Base-by-base conservation (phyloP, 2,888 invertebrate genomes). In the Monoplex corrugatus region DNA sequence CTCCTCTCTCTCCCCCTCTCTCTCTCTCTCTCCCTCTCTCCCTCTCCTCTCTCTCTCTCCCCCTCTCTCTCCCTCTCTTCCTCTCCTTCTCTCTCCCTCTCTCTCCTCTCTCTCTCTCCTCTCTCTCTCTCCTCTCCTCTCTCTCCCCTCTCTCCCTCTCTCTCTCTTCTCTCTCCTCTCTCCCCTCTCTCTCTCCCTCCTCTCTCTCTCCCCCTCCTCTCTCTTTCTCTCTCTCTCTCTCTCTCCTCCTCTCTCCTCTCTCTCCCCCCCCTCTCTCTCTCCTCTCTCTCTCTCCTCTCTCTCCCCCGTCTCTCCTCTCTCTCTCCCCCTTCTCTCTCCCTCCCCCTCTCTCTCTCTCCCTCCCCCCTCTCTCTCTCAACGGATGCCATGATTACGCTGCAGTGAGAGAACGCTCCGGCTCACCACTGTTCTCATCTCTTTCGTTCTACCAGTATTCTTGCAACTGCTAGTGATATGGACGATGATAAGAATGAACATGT, bases 271-370 rank as follows among this genome's bases (percentile, higher is more conserved):
- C 63, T 63, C 63, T 63, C 63, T 63, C 63, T 63, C 63, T 63
- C 63, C 28, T 28, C 28, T 28, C 28, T 28, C 23, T 28, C 23
- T 23, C 23, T 63, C 13, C 28, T 28, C 23, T 3, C 23, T 28
- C 28, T 28, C 28, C 63, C 28, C 63, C 23, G 3, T 23, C 23
- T 23, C 23, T 23, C 23, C 23, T 23, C 23, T 23, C 23, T 23
- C 23, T 23, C 16, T 16, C 28, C 86, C 19, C 86, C 57, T 32
- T 45, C 86, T 57, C 57, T 45, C 57, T 86, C 57, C 57, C 86
- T 86, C 57, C 35, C 86, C 57, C 86, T 86, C 86, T 86, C 86
- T 57, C 86, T 57, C 86, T 57, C 86, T 57, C 86, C 35, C 86
- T 86, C 57, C 86, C 35, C 57, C 35, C 86, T 86, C 86, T 35